These are phyloP conservation scores for Apodemus agrarius DNA, from an alignment of 2,797 vertebrate species.

Conservation along the genomic window DNA sequence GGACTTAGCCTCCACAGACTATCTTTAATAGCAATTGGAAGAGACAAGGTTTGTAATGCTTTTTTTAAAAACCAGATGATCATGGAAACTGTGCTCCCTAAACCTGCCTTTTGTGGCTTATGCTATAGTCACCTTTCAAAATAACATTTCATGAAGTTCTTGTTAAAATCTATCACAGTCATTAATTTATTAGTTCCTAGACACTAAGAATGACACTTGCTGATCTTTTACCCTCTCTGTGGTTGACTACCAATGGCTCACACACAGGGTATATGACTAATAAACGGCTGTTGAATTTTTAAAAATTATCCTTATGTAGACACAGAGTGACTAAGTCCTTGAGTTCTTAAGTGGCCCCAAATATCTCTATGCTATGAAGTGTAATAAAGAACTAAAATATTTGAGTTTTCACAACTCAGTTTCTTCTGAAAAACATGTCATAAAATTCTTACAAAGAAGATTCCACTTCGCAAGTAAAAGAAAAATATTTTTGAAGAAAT, in stretches of 20 bases:
- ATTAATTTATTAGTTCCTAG: constrained; percentile 48
- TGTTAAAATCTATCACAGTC: constrained; percentile 47
- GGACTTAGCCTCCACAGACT: not conserved
- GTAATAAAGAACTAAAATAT: constrained; percentile 2
- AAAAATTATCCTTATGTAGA: constrained; percentile 51
- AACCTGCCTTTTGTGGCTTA: not conserved
- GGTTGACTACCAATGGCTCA: constrained; percentile 34
- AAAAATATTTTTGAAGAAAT: constrained; percentile 43
- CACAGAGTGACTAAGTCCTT: not conserved
- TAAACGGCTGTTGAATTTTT: not conserved
- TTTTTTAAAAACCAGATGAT: constrained; percentile 28
- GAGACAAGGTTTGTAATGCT: constrained; percentile 5
- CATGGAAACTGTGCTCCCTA: constrained; percentile 7
- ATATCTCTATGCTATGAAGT: constrained; percentile 14
- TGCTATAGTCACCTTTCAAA: not conserved
- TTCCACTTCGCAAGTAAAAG: not conserved
- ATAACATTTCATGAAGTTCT: not conserved
- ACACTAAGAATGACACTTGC: constrained; percentile 23
- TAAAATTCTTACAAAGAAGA: constrained; percentile 58
- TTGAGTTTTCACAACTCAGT: constrained; percentile 47
- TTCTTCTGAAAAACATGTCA: constrained; percentile 38
- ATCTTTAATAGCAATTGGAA: constrained; percentile 4
- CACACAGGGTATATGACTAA: not conserved
- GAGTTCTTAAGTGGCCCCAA: constrained; percentile 43
- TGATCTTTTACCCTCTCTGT: constrained; percentile 20